Evolutionary conservation across 2,113 vertebrate species (phyloP).

Genomic region (Halichoerus grypus): DNA sequence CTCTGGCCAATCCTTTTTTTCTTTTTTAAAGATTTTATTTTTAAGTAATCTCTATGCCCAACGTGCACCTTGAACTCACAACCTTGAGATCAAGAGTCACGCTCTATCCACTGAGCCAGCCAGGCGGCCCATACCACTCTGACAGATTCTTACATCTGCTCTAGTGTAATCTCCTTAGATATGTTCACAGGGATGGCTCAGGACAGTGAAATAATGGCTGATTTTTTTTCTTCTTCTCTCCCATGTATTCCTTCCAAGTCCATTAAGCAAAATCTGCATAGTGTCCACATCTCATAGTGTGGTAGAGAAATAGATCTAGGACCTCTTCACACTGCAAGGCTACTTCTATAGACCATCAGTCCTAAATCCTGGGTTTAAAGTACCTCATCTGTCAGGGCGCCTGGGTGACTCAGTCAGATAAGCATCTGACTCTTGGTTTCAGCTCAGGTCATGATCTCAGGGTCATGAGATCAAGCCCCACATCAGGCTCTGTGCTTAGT

Average conservation of each 20-base stretch:
- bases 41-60: neutral
- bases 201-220: neutral
- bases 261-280: neutral
- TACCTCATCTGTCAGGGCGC: neutral
- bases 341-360: neutral
- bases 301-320: neutral
- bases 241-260: neutral
- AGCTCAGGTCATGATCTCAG: neutral
- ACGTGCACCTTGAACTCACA: neutral
- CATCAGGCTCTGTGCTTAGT: neutral
- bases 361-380: neutral
- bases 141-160: neutral
- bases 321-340: neutral
- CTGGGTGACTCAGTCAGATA: neutral
- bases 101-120: neutral
- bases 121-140: neutral
- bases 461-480: neutral
- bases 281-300: neutral
- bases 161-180: neutral
- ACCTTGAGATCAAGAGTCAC: neutral
- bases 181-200: neutral
- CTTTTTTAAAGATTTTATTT: neutral
- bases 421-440: neutral
- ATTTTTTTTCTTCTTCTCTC: neutral
- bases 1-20: neutral